A percentile compares a stretch with the other conserved stretches of the same genome.
Evolutionary conservation across 2,113 vertebrate species (phyloP).

Genomic region (Peromyscus maniculatus): DNA sequence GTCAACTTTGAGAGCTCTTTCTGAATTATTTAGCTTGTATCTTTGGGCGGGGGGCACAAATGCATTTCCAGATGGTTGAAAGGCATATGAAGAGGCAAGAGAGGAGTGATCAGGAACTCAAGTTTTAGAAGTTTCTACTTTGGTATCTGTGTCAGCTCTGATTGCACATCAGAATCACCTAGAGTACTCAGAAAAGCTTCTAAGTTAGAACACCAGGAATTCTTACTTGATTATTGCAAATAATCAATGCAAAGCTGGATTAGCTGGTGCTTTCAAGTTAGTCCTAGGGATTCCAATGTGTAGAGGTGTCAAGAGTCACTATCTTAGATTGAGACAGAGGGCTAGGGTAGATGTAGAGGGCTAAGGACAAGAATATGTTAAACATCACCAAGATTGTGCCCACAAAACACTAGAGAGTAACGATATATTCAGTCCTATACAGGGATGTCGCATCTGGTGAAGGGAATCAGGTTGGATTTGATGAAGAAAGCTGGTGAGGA

Average conservation of each 20-base stretch:
- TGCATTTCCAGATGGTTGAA: slow-evolving; percentile 7
- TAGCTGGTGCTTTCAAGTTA: not conserved
- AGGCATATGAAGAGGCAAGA: not conserved
- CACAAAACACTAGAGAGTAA: slow-evolving; percentile 3
- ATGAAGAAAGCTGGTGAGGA: not conserved
- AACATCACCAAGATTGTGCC: not conserved
- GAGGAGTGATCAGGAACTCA: not conserved
- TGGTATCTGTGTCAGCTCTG: not conserved
- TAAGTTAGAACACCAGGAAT: not conserved
- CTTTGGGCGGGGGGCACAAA: slow-evolving; percentile 12
- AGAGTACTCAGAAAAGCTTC: not conserved
- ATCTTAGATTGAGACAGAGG: not conserved
- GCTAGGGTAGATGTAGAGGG: not conserved
- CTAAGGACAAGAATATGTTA: not conserved
- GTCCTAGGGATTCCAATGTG: not conserved
- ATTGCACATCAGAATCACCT: not conserved
- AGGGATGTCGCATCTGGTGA: not conserved
- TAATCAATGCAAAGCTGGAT: not conserved
- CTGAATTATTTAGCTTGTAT: not conserved
- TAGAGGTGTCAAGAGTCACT: not conserved
- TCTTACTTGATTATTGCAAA: not conserved
- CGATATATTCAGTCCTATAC: not conserved
- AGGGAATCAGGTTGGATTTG: not conserved
- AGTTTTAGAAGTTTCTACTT: slow-evolving; percentile 14
- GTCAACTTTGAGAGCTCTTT: slow-evolving; percentile 14